These are phyloP conservation scores for Psix sp. DNA, from an alignment of 1,140 invertebrate genomes.

Conservation along the genomic window DNA sequence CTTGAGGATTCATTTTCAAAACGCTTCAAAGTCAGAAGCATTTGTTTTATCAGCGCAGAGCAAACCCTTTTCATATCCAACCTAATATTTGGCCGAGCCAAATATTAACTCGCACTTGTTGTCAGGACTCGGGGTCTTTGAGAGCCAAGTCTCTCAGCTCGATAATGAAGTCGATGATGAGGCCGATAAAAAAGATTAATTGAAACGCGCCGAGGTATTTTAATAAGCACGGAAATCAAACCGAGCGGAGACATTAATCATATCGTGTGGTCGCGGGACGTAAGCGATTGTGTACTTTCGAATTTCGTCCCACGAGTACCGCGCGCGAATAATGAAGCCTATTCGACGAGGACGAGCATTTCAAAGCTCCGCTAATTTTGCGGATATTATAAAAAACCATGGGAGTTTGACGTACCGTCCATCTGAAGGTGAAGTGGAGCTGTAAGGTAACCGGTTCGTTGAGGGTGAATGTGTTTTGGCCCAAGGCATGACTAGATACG, in stretches of 20 bases:
- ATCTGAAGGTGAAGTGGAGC: conserved; percentile 91
- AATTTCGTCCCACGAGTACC: conserved; percentile 25
- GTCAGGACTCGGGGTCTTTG: conserved; percentile 38
- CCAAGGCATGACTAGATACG: conserved; percentile 88
- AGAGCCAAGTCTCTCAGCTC: conserved; percentile 16
- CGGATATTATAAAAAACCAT: conserved; percentile 42
- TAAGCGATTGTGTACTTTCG: conserved; percentile 32
- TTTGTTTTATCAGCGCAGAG: conserved; percentile 54
- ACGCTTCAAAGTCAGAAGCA: conserved; percentile 55
- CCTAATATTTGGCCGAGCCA: conserved; percentile 40
- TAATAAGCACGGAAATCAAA: conserved; percentile 33
- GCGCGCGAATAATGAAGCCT: conserved; percentile 32
- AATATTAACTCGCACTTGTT: conserved; percentile 54
- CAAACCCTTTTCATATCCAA: conserved; percentile 52
- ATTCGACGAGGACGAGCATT: no score
- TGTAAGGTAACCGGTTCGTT: conserved; percentile 88
- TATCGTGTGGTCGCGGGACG: conserved; percentile 29
- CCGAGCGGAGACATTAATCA: conserved; percentile 27
- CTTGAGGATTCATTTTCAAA: conserved; percentile 52
- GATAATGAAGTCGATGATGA: conserved; percentile 6
- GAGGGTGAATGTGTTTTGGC: conserved; percentile 91
- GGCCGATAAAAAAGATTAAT: conserved; percentile 33
- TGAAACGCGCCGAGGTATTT: conserved; percentile 31
- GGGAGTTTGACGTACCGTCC: conserved; percentile 85
- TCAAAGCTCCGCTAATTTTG: conserved; percentile 38